Conservation (phyloP, 2,797 vertebrate genomes). For the Alectoris magna region DNA sequence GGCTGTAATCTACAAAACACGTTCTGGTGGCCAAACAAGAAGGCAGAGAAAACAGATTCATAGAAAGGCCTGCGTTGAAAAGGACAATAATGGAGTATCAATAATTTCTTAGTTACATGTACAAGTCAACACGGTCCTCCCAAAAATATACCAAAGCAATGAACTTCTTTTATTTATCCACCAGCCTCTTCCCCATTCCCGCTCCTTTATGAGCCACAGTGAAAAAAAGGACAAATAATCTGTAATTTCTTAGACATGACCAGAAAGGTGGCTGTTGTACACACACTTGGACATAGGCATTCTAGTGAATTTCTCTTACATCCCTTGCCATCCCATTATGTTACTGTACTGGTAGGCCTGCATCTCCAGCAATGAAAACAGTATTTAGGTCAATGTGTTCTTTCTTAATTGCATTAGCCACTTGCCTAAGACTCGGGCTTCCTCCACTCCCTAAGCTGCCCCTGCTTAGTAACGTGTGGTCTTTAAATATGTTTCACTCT, state of each 20-base stretch:
- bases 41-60: neutral
- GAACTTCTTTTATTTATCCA: neutral
- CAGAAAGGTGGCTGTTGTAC: neutral
- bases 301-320: neutral
- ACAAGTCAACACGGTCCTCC: neutral
- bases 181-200: neutral
- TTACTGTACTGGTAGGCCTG: neutral
- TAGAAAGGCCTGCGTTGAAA: too few species aligned
- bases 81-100: neutral
- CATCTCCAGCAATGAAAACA: neutral
- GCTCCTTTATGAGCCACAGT: neutral
- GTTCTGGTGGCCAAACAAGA: neutral
- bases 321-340: neutral
- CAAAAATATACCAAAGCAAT: neutral
- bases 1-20: neutral
- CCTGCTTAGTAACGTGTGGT: neutral
- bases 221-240: neutral
- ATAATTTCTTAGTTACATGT: neutral
- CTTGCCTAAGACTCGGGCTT: conserved; percentile 37
- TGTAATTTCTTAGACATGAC: neutral
- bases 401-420: conserved; percentile 70
- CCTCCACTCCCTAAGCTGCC: neutral
- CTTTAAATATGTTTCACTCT: conserved; percentile 54
- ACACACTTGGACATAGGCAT: neutral
- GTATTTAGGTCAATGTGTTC: conserved; percentile 64